Evolutionary conservation across 2,888 invertebrate species (phyloP).

Genomic region (Lymantria dispar): DNA sequence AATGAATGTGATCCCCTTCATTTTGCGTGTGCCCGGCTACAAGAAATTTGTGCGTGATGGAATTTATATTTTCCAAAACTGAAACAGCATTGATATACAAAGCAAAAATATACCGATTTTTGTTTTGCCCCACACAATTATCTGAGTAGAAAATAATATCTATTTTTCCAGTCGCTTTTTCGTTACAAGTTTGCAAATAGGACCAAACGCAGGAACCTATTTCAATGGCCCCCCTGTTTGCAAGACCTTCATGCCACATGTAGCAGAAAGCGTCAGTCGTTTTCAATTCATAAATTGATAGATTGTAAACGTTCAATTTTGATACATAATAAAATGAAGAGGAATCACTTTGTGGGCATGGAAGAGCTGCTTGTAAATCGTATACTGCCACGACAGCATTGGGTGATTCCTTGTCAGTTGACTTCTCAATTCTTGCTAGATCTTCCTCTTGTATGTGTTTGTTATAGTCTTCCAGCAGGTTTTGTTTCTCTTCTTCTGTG

Average conservation of each 20-base stretch:
- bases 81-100: background rate
- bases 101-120: constrained; percentile 1
- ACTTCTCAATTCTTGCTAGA: constrained; percentile 20
- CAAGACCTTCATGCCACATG: constrained; percentile 1
- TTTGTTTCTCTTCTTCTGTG: background rate
- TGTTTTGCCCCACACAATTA: constrained; percentile 2
- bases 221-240: constrained; percentile 1
- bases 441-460: constrained; percentile 21
- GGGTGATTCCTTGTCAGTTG: background rate
- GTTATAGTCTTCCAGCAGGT: constrained; percentile 11
- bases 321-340: too few species aligned
- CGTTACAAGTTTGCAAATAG: too few species aligned
- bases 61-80: background rate
- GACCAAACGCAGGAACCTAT: background rate
- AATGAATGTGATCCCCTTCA: too few species aligned
- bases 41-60: constrained; percentile 2
- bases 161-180: background rate
- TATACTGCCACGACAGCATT: constrained; percentile 20
- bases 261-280: background rate
- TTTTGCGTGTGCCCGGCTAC: too few species aligned
- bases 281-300: background rate
- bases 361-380: constrained; percentile 28
- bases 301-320: constrained; percentile 8
- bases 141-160: constrained; percentile 2
- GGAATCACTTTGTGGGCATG: constrained; percentile 11